These are phyloP conservation scores for Cyanoramphus novaezelandiae DNA, from an alignment of 2,113 vertebrate genomes.

Conservation along the genomic window DNA sequence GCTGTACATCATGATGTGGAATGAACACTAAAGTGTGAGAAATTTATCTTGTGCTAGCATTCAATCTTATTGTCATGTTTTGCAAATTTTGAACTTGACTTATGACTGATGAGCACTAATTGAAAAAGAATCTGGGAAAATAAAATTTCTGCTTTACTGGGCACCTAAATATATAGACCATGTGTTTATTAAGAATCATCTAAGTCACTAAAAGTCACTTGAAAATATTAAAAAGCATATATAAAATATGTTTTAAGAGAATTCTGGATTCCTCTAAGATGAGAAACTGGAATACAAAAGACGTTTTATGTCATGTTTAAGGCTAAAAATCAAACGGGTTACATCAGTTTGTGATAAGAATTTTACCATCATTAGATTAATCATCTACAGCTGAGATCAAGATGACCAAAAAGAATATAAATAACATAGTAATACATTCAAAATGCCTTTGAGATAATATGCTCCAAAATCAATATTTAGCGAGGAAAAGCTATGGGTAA, in stretches of 20 bases:
- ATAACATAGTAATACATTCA: neutral
- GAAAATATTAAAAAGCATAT: neutral
- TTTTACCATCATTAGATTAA: neutral
- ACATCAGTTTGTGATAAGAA: neutral
- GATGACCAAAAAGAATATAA: neutral
- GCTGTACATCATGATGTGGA: neutral
- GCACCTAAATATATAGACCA: neutral
- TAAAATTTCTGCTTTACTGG: neutral
- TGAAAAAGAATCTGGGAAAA: neutral
- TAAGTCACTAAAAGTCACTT: neutral
- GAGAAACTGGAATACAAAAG: neutral
- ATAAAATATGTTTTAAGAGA: neutral
- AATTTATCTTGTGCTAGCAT: neutral
- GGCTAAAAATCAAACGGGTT: neutral
- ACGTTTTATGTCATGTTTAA: neutral
- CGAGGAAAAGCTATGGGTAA: neutral
- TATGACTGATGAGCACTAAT: neutral
- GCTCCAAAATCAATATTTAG: neutral
- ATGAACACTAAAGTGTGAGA: neutral
- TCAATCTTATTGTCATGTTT: neutral
- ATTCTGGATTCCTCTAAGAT: neutral
- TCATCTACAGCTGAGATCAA: neutral
- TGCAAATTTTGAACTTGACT: neutral
- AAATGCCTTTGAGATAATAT: neutral
- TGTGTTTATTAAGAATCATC: neutral